These are phyloP conservation scores for Bombus cullumanus DNA, from an alignment of 1,140 invertebrate species.

Conservation along the genomic window DNA sequence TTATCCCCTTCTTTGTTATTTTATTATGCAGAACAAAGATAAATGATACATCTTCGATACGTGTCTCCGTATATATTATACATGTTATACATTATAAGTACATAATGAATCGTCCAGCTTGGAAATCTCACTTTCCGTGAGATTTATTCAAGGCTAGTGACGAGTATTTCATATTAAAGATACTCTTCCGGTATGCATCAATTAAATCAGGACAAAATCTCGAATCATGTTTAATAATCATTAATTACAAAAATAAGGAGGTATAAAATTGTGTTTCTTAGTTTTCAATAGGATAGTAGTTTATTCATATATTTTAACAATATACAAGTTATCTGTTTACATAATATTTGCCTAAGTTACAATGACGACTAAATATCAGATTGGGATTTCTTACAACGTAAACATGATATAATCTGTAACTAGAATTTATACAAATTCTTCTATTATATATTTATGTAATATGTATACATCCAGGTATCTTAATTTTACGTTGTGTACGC, in stretches of 20 bases:
- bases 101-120: neutral
- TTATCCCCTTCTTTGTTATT: neutral
- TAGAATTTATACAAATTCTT: constrained; percentile 13
- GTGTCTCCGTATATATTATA: neutral
- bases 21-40: neutral
- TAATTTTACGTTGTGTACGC: neutral
- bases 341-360: neutral
- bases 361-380: neutral
- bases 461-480: neutral
- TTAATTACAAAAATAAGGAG: neutral
- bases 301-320: neutral
- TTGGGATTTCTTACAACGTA: neutral
- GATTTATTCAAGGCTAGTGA: neutral
- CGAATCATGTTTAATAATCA: neutral
- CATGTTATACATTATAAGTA: neutral
- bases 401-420: neutral
- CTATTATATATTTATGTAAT: no score
- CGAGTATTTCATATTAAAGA: no score
- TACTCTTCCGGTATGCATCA: neutral
- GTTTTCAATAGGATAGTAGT: neutral
- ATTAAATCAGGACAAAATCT: neutral
- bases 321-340: neutral
- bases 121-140: constrained; percentile 9
- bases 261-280: neutral
- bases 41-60: neutral